Conservation (phyloP, 2,888 invertebrate genomes). For the Eupelmus urozonus region DNA sequence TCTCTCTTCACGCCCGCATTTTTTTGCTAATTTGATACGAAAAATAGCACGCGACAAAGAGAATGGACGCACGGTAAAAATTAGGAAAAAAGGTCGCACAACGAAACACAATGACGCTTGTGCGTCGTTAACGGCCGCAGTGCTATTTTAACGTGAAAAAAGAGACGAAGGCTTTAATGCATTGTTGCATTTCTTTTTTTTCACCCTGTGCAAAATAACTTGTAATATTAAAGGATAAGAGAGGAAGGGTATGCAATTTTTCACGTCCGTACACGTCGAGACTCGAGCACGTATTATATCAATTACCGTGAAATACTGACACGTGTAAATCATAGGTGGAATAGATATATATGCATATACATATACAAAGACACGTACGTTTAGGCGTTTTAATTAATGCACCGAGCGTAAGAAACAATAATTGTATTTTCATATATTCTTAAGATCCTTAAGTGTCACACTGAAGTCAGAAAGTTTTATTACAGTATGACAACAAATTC, state of each 20-base stretch:
- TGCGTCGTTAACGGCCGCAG: slow-evolving; percentile 21
- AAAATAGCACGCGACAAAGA: neutral
- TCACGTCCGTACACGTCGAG: slow-evolving; percentile 22
- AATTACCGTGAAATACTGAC: slow-evolving; percentile 42
- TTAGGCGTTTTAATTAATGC: slow-evolving; percentile 37
- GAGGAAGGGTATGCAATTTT: slow-evolving; percentile 23
- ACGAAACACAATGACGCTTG: slow-evolving; percentile 33
- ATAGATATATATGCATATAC: slow-evolving; percentile 16
- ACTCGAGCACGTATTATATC: slow-evolving; percentile 37
- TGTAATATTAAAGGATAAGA: slow-evolving; percentile 30
- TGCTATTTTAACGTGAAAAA: slow-evolving; percentile 17
- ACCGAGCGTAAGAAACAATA: neutral
- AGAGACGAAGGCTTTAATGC: slow-evolving; percentile 14
- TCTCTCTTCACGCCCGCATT: neutral
- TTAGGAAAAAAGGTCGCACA: neutral
- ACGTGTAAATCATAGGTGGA: slow-evolving; percentile 38
- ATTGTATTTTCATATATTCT: slow-evolving; percentile 36
- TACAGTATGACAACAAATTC: no score
- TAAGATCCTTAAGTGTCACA: no score
- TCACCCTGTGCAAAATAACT: slow-evolving; percentile 25
- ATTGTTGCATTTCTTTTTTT: neutral
- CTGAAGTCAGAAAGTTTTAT: no score
- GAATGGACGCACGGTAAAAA: neutral
- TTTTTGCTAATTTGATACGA: slow-evolving; percentile 40
- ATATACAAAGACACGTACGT: neutral